Evolutionary conservation across 2,113 vertebrate genomes (phyloP).

Genomic region (Mormoops blainvillei): DNA sequence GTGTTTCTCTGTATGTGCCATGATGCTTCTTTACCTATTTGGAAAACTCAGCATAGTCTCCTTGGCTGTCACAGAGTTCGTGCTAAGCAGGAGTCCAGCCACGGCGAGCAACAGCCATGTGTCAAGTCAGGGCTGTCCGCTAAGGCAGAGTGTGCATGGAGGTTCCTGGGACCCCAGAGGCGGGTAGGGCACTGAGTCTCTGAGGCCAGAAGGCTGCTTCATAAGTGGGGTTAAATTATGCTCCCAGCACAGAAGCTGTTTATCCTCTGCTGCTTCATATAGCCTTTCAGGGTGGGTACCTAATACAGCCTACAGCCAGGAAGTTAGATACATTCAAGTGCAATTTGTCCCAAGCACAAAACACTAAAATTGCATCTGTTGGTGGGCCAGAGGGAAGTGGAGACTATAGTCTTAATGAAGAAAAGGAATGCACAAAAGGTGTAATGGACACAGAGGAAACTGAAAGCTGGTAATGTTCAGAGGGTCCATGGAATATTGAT

Average conservation of each 20-base stretch:
- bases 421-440: neutral
- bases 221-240: neutral
- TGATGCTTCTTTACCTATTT: neutral
- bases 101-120: neutral
- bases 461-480: constrained; percentile 29
- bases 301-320: neutral
- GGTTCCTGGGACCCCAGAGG: neutral
- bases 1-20: neutral
- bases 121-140: neutral
- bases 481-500: constrained; percentile 25
- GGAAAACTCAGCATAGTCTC: neutral
- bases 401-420: neutral
- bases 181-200: neutral
- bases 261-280: neutral
- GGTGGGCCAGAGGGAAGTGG: neutral
- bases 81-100: neutral
- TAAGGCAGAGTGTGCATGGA: neutral
- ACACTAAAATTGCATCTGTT: neutral
- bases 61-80: neutral
- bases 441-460: constrained; percentile 27
- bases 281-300: neutral
- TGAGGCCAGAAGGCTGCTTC: neutral
- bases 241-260: neutral
- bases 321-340: neutral
- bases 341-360: neutral